phyloP scores from a whole-genome alignment of 2,113 vertebrate genomes.

The Phrynocephalus versicolor region DNA sequence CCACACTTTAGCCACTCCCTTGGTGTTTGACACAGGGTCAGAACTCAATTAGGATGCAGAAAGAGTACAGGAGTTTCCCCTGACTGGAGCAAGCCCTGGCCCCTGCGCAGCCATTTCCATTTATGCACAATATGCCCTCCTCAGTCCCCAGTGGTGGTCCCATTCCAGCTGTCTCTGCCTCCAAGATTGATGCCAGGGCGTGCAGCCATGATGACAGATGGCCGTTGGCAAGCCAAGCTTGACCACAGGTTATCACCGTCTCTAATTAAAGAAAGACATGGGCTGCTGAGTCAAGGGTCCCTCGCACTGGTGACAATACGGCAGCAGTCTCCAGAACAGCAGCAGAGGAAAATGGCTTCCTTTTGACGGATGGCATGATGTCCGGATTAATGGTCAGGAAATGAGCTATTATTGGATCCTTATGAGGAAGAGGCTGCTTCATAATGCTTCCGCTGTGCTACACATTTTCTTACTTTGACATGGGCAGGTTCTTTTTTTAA shows the following conservation, averaged over 20 bases:
- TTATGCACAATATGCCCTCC: slow-evolving; percentile 68
- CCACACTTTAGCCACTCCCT: neutral
- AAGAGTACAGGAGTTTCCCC: slow-evolving; percentile 47
- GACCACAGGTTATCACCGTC: slow-evolving; percentile 71
- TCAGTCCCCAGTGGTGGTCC: slow-evolving; percentile 63
- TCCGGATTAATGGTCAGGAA: slow-evolving; percentile 79
- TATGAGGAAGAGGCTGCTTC: slow-evolving; percentile 61
- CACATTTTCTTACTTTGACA: slow-evolving; percentile 48
- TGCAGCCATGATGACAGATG: slow-evolving; percentile 74
- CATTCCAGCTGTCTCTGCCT: slow-evolving; percentile 74
- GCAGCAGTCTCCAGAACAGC: slow-evolving; percentile 73
- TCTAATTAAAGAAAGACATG: slow-evolving; percentile 80
- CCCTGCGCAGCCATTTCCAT: slow-evolving; percentile 69
- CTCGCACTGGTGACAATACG: slow-evolving; percentile 76
- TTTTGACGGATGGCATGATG: slow-evolving; percentile 77
- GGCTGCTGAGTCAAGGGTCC: slow-evolving; percentile 62
- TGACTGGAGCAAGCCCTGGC: slow-evolving; percentile 61
- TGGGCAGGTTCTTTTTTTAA: slow-evolving; percentile 52
- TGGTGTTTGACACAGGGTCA: slow-evolving; percentile 72
- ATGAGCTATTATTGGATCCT: slow-evolving; percentile 74
- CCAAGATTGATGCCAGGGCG: slow-evolving; percentile 79
- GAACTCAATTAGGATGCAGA: slow-evolving; percentile 77
- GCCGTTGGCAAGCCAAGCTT: slow-evolving; percentile 75
- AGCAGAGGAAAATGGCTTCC: slow-evolving; percentile 69
- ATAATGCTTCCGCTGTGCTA: slow-evolving; percentile 57